Evolutionary conservation across 2,113 vertebrate species (phyloP).

Genomic region (Canis aureus): DNA sequence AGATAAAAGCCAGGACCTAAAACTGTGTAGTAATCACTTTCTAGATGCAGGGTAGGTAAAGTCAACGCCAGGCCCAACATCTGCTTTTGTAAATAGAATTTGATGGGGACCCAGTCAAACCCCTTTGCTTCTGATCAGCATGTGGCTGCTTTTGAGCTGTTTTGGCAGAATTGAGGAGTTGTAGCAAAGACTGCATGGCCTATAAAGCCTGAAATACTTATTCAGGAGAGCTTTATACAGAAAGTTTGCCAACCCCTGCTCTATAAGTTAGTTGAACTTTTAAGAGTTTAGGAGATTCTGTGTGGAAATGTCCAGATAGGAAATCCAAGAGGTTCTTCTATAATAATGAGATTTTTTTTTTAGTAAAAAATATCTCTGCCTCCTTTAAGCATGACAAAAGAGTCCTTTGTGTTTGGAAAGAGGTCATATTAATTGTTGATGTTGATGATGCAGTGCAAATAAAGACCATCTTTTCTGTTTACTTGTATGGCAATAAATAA

Average conservation of each 20-base stretch:
- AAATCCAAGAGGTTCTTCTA: not conserved
- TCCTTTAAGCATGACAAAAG: not conserved
- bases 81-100: not conserved
- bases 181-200: not conserved
- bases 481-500: not conserved
- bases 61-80: not conserved
- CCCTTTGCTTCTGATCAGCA: not conserved
- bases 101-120: not conserved
- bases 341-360: not conserved
- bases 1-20: not conserved
- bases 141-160: not conserved
- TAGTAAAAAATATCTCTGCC: not conserved
- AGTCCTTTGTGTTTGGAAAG: not conserved
- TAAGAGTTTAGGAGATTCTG: not conserved
- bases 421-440: not conserved
- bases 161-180: not conserved
- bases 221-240: not conserved
- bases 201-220: slow-evolving; percentile 7
- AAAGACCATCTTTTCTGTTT: slow-evolving; percentile 19
- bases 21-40: not conserved
- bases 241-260: not conserved
- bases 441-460: not conserved
- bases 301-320: not conserved
- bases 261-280: not conserved
- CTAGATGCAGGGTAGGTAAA: not conserved